Conservation (phyloP, 2,888 invertebrate genomes). For the Pyrochroa serraticornis region DNA sequence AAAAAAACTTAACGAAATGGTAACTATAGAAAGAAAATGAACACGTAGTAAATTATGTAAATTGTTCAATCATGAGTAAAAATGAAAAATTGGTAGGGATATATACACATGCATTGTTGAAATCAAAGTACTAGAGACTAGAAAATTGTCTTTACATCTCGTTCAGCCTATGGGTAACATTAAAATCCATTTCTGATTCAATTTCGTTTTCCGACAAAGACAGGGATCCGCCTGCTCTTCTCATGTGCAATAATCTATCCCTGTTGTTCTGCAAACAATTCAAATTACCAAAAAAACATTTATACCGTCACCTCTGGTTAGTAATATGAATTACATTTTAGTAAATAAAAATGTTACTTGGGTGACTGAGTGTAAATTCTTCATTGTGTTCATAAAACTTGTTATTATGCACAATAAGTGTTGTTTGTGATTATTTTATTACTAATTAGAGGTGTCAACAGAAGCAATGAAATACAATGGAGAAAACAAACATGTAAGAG, state of each 20-base stretch:
- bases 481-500: conserved; percentile 8
- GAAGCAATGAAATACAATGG: background rate
- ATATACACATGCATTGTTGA: background rate
- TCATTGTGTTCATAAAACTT: background rate
- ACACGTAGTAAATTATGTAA: too few relatives aligned
- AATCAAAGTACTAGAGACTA: conserved; percentile 25
- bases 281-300: conserved; percentile 9
- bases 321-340: too few relatives aligned
- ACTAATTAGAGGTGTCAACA: background rate
- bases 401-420: background rate
- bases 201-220: conserved; percentile 84
- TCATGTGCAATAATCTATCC: conserved; percentile 64
- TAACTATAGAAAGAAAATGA: too few relatives aligned
- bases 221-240: conserved; percentile 78
- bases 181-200: conserved; percentile 69
- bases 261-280: conserved; percentile 52
- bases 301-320: too few relatives aligned
- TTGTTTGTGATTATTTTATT: too few relatives aligned
- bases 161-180: conserved; percentile 39
- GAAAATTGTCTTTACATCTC: conserved; percentile 22
- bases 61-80: too few relatives aligned
- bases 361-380: background rate
- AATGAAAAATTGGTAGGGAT: background rate
- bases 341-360: too few relatives aligned
- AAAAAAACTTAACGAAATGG: too few relatives aligned